These are phyloP conservation scores for Typhlichthys eigenmanni DNA, from an alignment of 2,797 vertebrate genomes.

Conservation along the genomic window DNA sequence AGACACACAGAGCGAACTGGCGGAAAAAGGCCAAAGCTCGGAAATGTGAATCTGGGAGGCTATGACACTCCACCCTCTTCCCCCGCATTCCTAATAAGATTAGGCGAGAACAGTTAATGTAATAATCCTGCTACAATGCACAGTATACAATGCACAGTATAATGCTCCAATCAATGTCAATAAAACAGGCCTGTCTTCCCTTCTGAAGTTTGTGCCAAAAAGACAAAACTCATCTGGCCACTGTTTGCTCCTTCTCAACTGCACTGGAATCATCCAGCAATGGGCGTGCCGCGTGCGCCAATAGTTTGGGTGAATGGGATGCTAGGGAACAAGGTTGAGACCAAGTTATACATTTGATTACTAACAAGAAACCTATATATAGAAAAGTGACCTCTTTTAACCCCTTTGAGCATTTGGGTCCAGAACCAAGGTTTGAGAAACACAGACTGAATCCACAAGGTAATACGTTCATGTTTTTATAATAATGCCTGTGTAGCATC, in stretches of 20 bases:
- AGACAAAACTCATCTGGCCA: slow-evolving; percentile 57
- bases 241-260: slow-evolving; percentile 40
- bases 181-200: slow-evolving; percentile 55
- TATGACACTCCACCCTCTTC: slow-evolving; percentile 64
- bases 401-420: no score
- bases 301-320: slow-evolving; percentile 16
- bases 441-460: no score
- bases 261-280: slow-evolving; percentile 12
- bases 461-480: no score
- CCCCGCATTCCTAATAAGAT: slow-evolving; percentile 70
- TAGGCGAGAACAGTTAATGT: slow-evolving; percentile 72
- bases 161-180: slow-evolving; percentile 75
- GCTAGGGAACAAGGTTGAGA: neutral
- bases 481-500: no score
- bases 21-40: slow-evolving; percentile 36
- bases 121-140: slow-evolving; percentile 74
- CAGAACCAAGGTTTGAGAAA: no score
- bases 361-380: no score
- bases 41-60: slow-evolving; percentile 57
- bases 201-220: slow-evolving; percentile 48
- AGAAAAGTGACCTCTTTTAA: no score
- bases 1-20: slow-evolving; percentile 42
- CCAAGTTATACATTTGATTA: no score
- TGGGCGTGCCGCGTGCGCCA: neutral
- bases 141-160: slow-evolving; percentile 67